Base-by-base conservation (phyloP, 2,797 vertebrate genomes). In the Pempheris klunzingeri region DNA sequence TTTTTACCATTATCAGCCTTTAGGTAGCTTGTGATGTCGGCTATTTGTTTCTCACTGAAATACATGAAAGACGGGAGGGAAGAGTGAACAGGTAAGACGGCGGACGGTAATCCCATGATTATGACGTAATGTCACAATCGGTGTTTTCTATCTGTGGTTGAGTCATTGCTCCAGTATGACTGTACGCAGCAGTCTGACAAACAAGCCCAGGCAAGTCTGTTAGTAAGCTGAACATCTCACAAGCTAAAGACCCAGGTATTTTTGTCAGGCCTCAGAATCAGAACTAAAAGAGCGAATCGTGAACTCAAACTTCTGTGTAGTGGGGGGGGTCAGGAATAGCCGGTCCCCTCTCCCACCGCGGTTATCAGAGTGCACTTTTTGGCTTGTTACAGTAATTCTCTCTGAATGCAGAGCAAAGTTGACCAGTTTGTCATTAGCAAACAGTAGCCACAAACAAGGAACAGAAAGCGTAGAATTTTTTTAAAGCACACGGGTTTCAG, bases 381-480 rank as follows among this genome's bases (percentile, higher is more conserved):
- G 9, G 9, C 17, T 30, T 32, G 26, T 15, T 15, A 14, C 39
- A 62, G 0, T 20, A 10, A n/a, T 65, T 54, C 46, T 32, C 9
- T 43, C 30, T 61, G 7, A 73, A 55, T 52, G 68, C 0, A 58
- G 34, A 15, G 18, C 60, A 69, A 66, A 77, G 66, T 59, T 74
- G 3, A 53, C 50, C 26, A 55, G 2, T 54, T 14, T 41, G 43
- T 57, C 28, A 43, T 24, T 71, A 32, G 14, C 38, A 36, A 22
- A 39, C 9, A 30, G n/a, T 36, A 30, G 3, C 22, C 43, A 14
- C 10, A 58, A 66, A 73, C 4, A 30, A 71, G 75, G 74, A 88
- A 81, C 76, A 80, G 43, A 78, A 86, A 78, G 68, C 50, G 26
- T 41, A 3, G n/a, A 15, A 15, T 36, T 0, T 2, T n/a, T 60